Conservation (phyloP, 2,797 vertebrate species). For the Coracias cyanogaster region DNA sequence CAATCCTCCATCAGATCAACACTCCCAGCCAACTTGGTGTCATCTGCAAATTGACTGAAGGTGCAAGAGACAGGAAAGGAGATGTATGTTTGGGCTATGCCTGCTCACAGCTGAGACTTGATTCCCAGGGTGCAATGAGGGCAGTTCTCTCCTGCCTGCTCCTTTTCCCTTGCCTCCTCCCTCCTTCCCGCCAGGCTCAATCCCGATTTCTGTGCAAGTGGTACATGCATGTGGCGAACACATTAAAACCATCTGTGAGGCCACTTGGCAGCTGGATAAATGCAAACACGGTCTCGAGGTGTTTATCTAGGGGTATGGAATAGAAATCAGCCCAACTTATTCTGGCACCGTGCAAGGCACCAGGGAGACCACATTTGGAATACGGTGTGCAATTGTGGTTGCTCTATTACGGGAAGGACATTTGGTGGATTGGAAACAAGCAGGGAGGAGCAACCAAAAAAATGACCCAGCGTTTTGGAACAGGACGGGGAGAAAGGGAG, state of each 20-base stretch:
- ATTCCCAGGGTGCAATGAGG: background rate
- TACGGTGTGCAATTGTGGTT: slow-evolving; percentile 1
- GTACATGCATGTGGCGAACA: background rate
- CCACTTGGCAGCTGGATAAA: slow-evolving; percentile 29
- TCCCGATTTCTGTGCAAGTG: background rate
- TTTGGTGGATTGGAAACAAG: background rate
- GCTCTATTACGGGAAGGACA: slow-evolving; percentile 49
- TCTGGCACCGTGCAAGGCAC: background rate
- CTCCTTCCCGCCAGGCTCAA: background rate
- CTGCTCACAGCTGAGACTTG: background rate
- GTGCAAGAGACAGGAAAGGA: background rate
- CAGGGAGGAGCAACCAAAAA: background rate
- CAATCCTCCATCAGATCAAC: background rate
- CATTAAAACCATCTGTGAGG: slow-evolving; percentile 4
- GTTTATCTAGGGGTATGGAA: slow-evolving; percentile 61
- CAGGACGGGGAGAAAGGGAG: background rate
- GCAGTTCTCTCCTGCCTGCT: background rate
- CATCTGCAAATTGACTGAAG: background rate
- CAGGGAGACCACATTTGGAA: slow-evolving; percentile 38
- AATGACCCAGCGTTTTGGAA: background rate
- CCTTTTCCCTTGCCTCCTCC: background rate
- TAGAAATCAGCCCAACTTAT: background rate
- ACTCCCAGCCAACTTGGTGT: background rate
- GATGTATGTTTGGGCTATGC: background rate
- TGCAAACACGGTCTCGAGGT: slow-evolving; percentile 7